phyloP scores from a whole-genome alignment of 2,113 vertebrate genomes.

The Trichomycterus rosablanca region DNA sequence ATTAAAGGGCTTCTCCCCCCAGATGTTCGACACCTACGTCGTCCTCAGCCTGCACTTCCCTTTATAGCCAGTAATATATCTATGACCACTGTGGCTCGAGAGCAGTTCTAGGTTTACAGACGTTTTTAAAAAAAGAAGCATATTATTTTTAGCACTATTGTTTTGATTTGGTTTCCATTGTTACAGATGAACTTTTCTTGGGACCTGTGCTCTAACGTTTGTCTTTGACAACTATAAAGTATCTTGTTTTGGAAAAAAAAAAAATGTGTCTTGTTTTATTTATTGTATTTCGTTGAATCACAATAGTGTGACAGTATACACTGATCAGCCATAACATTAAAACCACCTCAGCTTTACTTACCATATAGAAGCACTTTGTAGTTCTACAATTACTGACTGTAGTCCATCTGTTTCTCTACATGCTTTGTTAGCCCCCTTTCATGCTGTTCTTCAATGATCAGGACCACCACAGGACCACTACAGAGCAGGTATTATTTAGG shows the following conservation, averaged over 20 bases:
- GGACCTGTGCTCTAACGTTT: constrained; percentile 72
- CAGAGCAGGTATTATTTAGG: no score
- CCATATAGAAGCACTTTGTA: no score
- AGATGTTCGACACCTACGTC: constrained; percentile 56
- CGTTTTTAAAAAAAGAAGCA: constrained; percentile 69
- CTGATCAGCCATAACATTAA: no score
- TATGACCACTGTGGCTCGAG: constrained; percentile 74
- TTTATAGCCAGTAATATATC: constrained; percentile 68
- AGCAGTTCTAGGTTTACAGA: constrained; percentile 72
- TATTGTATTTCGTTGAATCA: no score
- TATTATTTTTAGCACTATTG: constrained; percentile 55
- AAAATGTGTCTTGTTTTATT: constrained; percentile 64
- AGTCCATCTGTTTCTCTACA: no score
- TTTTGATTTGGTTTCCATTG: constrained; percentile 64
- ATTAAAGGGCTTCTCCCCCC: constrained; percentile 64
- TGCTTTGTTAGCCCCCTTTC: no score
- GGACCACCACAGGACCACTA: no score
- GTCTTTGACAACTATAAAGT: constrained; percentile 84
- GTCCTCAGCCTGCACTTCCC: constrained; percentile 60
- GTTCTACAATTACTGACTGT: no score
- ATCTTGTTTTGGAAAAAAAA: constrained; percentile 76
- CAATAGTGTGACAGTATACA: no score
- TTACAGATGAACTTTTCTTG: constrained; percentile 64
- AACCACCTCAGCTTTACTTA: no score
- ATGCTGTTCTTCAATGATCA: no score